Percentiles rank a stretch among this genome's conserved stretches.
Conservation (phyloP, 1,140 invertebrate genomes). For the Hypsibius dujardini region DNA sequence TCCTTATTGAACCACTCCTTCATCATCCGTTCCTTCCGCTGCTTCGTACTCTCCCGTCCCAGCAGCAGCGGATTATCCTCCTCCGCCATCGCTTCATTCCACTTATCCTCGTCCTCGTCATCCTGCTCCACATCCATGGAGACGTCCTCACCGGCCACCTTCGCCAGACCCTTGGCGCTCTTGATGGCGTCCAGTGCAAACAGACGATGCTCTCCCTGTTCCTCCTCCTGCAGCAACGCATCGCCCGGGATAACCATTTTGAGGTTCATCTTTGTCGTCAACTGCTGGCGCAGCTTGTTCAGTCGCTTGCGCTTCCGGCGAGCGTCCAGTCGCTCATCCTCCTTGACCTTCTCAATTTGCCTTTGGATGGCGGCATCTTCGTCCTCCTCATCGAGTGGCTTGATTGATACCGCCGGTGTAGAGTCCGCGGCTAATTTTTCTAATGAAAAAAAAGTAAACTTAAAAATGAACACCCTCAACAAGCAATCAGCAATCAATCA, state of each 20-base stretch:
- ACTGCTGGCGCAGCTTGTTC: slow-evolving; percentile 62
- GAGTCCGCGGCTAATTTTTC: background rate
- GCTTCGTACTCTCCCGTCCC: slow-evolving; percentile 58
- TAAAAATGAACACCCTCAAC: background rate
- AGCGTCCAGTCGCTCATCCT: slow-evolving; percentile 21
- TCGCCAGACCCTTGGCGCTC: slow-evolving; percentile 38
- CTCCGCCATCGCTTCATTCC: slow-evolving; percentile 21
- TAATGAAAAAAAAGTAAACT: too few species aligned
- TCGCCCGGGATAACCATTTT: slow-evolving; percentile 89
- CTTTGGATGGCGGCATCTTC: background rate
- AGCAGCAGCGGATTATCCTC: slow-evolving; percentile 58
- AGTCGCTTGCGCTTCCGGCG: slow-evolving; percentile 59
- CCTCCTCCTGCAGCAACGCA: slow-evolving; percentile 56
- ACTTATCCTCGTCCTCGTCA: slow-evolving; percentile 22
- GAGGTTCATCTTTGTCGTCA: slow-evolving; percentile 71
- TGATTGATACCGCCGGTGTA: background rate
- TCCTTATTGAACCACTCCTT: slow-evolving; percentile 70
- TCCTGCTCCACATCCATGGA: slow-evolving; percentile 20
- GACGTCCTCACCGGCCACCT: slow-evolving; percentile 12
- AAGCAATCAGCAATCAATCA: slow-evolving; percentile 6
- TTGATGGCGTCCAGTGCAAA: background rate
- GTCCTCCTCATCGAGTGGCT: background rate
- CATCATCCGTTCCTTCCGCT: slow-evolving; percentile 52
- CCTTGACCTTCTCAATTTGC: background rate
- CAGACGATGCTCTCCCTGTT: slow-evolving; percentile 36